Conservation (phyloP, 2,113 vertebrate species). For the Protobothrops mucrosquamatus region DNA sequence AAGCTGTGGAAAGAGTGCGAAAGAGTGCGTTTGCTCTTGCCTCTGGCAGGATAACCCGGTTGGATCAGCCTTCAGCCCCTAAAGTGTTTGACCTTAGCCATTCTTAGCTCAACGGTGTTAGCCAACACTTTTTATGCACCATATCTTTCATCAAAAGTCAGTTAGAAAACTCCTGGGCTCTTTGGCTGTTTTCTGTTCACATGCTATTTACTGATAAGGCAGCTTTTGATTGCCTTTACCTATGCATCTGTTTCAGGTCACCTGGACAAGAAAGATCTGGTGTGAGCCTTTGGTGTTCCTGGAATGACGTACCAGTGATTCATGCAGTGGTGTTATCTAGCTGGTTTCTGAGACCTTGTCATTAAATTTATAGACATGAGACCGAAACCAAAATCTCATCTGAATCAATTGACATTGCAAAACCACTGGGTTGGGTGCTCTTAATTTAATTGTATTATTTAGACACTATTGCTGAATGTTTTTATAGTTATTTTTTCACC, state of each 20-base stretch:
- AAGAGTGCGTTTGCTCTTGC: background rate
- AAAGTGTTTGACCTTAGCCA: background rate
- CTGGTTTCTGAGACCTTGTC: too few relatives aligned
- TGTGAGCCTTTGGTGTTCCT: background rate
- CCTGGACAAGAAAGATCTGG: constrained; percentile 3
- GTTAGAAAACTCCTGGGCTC: constrained; percentile 9
- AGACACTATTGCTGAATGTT: background rate
- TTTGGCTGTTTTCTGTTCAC: constrained; percentile 39
- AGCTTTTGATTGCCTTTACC: constrained; percentile 50
- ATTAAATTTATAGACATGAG: background rate
- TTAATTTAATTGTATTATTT: background rate
- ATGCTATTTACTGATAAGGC: constrained; percentile 34
- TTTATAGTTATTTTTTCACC: background rate
- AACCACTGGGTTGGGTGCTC: background rate
- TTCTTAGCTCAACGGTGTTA: background rate
- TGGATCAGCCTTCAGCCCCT: background rate
- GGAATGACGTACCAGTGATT: background rate
- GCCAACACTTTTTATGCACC: background rate
- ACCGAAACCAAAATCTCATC: background rate
- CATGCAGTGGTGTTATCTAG: background rate
- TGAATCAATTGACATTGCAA: background rate
- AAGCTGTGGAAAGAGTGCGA: background rate
- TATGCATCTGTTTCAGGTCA: background rate
- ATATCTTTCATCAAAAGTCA: constrained; percentile 3
- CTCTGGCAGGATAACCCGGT: background rate